A percentile compares a stretch with the other conserved stretches of the same genome.
Conservation (phyloP, 2,888 invertebrate genomes). For the Acanthopleura granulata region DNA sequence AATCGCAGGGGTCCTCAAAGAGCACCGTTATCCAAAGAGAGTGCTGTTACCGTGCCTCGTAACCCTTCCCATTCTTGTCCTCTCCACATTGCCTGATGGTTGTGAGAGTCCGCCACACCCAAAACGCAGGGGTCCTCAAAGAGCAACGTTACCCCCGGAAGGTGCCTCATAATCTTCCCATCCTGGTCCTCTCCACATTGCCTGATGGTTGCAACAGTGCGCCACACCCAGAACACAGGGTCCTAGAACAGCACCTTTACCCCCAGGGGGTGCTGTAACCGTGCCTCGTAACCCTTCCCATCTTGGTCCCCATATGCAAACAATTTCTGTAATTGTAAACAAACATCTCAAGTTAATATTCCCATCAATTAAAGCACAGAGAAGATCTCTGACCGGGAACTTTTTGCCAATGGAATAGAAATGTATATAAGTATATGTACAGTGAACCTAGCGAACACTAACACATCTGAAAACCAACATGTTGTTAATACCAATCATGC, state of each 20-base stretch:
- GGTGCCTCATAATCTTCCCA: slow-evolving; percentile 76
- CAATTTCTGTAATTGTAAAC: slow-evolving; percentile 80
- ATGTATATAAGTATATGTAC: too few species aligned
- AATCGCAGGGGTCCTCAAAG: slow-evolving; percentile 71
- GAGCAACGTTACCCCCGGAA: slow-evolving; percentile 82
- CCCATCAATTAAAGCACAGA: neutral
- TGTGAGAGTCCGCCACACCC: slow-evolving; percentile 88
- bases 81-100: too few species aligned
- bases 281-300: slow-evolving; percentile 78
- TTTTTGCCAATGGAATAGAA: too few species aligned
- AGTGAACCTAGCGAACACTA: too few species aligned
- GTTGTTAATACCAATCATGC: too few species aligned
- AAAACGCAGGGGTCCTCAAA: slow-evolving; percentile 73
- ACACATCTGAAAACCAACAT: too few species aligned
- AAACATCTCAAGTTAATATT: neutral
- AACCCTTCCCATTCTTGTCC: slow-evolving; percentile 81
- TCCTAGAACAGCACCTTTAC: slow-evolving; percentile 77
- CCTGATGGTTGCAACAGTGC: slow-evolving; percentile 94
- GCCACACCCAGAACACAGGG: slow-evolving; percentile 80
- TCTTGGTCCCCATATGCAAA: slow-evolving; percentile 93
- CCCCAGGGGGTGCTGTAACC: slow-evolving; percentile 91
- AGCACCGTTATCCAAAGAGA: slow-evolving; percentile 84
- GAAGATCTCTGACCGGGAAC: too few species aligned
- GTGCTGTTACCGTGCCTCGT: slow-evolving; percentile 87
- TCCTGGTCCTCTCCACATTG: slow-evolving; percentile 33